Percentiles rank a stretch among this genome's conserved stretches.
Conservation (phyloP, 2,888 invertebrate species). For the Mesopsocus fuscifrons region DNA sequence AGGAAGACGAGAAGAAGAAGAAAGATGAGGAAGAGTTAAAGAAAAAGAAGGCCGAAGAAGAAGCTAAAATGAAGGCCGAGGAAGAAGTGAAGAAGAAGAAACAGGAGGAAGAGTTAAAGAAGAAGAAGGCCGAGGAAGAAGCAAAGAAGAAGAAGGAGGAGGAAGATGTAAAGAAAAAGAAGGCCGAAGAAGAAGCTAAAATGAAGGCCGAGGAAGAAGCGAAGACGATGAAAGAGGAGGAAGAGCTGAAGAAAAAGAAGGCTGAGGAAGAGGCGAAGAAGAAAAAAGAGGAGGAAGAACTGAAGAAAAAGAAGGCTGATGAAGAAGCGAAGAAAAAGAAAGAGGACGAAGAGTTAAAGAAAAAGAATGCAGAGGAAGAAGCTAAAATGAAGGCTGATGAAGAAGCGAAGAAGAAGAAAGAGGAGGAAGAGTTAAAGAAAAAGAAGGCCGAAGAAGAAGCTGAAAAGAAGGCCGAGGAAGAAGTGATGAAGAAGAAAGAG, state of each 20-base stretch:
- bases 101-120: constrained; percentile 13
- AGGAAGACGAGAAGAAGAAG: too few relatives aligned
- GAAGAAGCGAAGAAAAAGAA: constrained; percentile 11
- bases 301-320: constrained; percentile 7
- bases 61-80: too few relatives aligned
- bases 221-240: too few relatives aligned
- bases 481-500: constrained; percentile 11
- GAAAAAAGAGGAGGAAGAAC: constrained; percentile 11
- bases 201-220: constrained; percentile 11
- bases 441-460: constrained; percentile 13
- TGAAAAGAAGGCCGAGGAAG: constrained; percentile 14
- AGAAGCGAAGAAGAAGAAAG: constrained; percentile 11
- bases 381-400: constrained; percentile 12
- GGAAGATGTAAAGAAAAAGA: constrained; percentile 11
- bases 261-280: constrained; percentile 13
- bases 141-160: constrained; percentile 10
- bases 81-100: constrained; percentile 12
- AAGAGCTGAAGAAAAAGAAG: constrained; percentile 13
- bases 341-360: constrained; percentile 2
- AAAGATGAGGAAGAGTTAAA: constrained; percentile 14
- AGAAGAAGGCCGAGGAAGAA: constrained; percentile 13
- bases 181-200: constrained; percentile 10
- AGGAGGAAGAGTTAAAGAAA: constrained; percentile 14
- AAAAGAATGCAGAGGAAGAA: constrained; percentile 14
- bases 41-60: too few relatives aligned